Base-by-base conservation (phyloP, 1,140 invertebrate species). In the Micrasema minimum region DNA sequence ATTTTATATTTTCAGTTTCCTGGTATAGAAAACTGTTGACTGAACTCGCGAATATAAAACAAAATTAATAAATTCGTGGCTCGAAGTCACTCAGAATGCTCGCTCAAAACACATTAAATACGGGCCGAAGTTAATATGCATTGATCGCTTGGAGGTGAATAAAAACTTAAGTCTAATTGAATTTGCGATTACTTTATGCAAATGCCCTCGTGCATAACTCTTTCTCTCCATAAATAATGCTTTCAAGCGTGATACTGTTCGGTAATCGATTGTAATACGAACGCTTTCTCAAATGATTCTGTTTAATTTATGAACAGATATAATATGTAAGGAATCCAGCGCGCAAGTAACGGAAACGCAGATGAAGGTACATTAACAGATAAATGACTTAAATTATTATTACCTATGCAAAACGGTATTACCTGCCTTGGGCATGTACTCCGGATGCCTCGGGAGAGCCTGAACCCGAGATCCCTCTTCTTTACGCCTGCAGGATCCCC, bases 141-240 rank as follows among this genome's bases (percentile, higher is more conserved):
- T 65, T 35, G 72, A 66, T 53, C 69, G 72, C 72, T 74, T 50
- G 43, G 9, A 69, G 68, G 65, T 41, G 66, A 74, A 71, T 74
- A 71, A 74, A 74, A 74, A 71, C 10, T 22, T n/a, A n/a, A n/a
- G 69, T 59, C 69, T 74, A 74, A 74, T 74, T 74, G 72, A 74
- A 74, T 71, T 55, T 46, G 59, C 69, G 72, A 74, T 74, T 71
- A 71, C 69, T 74, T 74, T 74, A 74, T 74, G 72, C 72, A 74
- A 74, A 74, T 74, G 65, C 48, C n/a, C n/a, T n/a, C n/a, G 9
- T 69, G 41, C 66, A 12, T 53, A 65, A 66, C 51, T 46, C 65
- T 51, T 22, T 50, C 26, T 31, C 35, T 16, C 61, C 71, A 62
- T 72, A 72, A 72, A 72, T 72, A 64, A n/a, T 64, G n/a, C 23